These are phyloP conservation scores for Gopherus flavomarginatus DNA, from an alignment of 2,113 vertebrate genomes.

Conservation along the genomic window DNA sequence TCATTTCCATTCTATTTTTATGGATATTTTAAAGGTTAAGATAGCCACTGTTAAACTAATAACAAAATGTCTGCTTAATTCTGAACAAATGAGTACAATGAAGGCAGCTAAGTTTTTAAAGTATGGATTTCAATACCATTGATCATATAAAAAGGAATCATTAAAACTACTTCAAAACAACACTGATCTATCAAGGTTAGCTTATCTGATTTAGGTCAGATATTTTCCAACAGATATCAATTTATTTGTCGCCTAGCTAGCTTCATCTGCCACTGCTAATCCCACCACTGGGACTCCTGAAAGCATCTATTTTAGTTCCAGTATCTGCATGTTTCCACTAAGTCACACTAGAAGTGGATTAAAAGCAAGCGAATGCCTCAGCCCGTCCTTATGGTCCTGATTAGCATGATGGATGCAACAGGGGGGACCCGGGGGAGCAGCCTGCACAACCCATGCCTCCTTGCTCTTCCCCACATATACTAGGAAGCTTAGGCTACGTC, in stretches of 20 bases:
- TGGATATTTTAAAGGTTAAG: not conserved
- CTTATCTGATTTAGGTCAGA: constrained; percentile 31
- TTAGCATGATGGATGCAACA: not conserved
- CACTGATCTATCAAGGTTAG: not conserved
- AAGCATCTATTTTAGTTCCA: not conserved
- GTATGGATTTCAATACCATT: not conserved
- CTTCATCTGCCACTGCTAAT: not conserved
- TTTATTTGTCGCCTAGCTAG: not conserved
- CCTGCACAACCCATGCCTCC: not conserved
- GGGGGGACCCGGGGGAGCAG: not conserved
- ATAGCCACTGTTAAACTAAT: not conserved
- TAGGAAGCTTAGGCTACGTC: not conserved
- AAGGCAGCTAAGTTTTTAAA: no score
- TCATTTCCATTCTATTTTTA: not conserved
- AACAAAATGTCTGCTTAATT: not conserved
- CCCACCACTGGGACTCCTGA: not conserved
- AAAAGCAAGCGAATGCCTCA: no score
- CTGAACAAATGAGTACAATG: no score
- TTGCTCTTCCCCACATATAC: not conserved
- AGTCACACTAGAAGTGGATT: not conserved
- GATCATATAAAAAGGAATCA: not conserved
- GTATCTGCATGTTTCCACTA: constrained; percentile 9
- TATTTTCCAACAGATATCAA: constrained; percentile 16
- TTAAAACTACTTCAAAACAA: not conserved
- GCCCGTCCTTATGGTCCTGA: no score